Conservation (phyloP, 1,140 invertebrate species). For the Drosophila persimilis region DNA sequence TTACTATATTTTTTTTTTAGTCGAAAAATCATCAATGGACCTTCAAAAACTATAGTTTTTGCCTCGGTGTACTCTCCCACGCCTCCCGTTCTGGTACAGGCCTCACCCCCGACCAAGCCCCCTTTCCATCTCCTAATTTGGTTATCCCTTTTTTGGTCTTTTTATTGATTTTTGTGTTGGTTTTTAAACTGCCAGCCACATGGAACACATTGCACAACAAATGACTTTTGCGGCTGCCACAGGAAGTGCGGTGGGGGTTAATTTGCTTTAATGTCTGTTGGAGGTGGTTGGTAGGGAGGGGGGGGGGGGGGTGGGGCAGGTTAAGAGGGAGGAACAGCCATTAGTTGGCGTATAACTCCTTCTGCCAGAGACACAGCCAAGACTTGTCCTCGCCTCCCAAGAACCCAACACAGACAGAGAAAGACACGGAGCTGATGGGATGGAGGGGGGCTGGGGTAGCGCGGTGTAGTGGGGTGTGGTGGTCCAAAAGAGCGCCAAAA, state of each 20-base stretch:
- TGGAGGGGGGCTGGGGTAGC: no score
- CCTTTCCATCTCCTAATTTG: constrained; percentile 6
- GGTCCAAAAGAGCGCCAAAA: constrained; percentile 65
- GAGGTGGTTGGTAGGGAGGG: not conserved
- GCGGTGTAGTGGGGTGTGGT: no score
- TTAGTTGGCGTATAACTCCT: constrained; percentile 73
- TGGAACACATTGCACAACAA: constrained; percentile 81
- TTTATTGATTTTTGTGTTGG: constrained; percentile 80
- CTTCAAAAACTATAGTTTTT: no score
- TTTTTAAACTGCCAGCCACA: constrained; percentile 80
- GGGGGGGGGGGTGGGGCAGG: no score
- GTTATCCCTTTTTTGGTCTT: constrained; percentile 46
- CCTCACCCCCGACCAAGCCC: not conserved
- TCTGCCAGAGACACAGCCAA: constrained; percentile 26
- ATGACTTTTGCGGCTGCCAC: constrained; percentile 71
- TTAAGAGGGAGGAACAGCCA: constrained; percentile 38
- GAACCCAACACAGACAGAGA: no score
- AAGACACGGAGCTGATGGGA: no score
- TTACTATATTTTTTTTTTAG: no score
- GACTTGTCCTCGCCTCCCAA: constrained; percentile 47
- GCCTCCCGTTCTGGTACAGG: not conserved
- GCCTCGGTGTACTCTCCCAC: not conserved
- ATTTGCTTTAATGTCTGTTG: constrained; percentile 79
- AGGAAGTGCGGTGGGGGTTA: constrained; percentile 66
- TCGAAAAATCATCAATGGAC: no score